Conservation (phyloP, 2,797 vertebrate species). For the Rhadinocentrus ornatus region DNA sequence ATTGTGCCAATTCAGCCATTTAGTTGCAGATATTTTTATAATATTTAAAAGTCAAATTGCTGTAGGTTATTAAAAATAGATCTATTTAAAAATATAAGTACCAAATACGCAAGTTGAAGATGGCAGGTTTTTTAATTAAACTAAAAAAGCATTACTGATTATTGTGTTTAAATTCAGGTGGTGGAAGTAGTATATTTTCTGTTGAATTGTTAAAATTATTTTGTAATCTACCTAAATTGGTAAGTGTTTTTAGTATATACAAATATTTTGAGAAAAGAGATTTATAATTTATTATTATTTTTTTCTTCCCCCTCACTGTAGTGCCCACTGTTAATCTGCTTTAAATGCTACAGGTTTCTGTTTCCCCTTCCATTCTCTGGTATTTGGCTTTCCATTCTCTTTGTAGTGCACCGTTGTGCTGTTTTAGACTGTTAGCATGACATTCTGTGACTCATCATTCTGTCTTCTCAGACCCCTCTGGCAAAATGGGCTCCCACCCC, state of each 20-base stretch:
- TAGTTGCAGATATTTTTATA: background rate
- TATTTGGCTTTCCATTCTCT: slow-evolving; percentile 54
- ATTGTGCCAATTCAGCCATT: slow-evolving; percentile 15
- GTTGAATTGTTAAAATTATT: background rate
- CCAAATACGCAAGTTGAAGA: slow-evolving; percentile 1
- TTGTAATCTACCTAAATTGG: slow-evolving; percentile 1
- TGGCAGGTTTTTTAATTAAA: slow-evolving; percentile 8
- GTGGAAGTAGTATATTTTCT: background rate
- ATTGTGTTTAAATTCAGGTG: slow-evolving; percentile 16
- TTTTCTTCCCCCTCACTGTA: slow-evolving; percentile 2
- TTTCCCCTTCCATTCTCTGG: slow-evolving; percentile 37
- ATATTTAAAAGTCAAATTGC: background rate
- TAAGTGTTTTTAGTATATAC: slow-evolving; percentile 31
- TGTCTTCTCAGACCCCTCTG: slow-evolving; percentile 78
- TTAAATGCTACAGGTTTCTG: slow-evolving; percentile 61
- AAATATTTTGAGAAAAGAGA: background rate
- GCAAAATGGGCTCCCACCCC: slow-evolving; percentile 82
- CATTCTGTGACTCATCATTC: slow-evolving; percentile 84
- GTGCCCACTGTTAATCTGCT: slow-evolving; percentile 37
- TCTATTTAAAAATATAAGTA: background rate
- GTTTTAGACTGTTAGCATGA: slow-evolving; percentile 76
- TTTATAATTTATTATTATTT: too few relatives aligned
- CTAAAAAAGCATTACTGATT: background rate
- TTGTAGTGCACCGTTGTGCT: slow-evolving; percentile 60
- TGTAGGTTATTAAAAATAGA: background rate